phyloP scores from a whole-genome alignment of 2,888 invertebrate genomes.

The Dugesia japonica region DNA sequence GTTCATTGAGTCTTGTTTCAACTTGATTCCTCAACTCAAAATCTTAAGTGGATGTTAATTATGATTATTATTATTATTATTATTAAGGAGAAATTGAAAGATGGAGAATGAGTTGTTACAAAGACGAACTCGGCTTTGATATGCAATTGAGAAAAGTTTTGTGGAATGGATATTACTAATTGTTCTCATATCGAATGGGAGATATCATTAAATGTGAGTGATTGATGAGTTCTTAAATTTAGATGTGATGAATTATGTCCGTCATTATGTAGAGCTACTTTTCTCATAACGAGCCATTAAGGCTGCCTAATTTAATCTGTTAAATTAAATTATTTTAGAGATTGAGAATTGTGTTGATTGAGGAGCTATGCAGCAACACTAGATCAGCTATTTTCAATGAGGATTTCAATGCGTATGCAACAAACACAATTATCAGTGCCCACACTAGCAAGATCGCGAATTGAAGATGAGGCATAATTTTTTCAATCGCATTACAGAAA shows the following conservation, averaged over 20 bases:
- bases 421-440: not conserved
- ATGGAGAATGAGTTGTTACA: not conserved
- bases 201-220: not conserved
- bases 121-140: not conserved
- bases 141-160: not conserved
- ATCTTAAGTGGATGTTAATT: not conserved
- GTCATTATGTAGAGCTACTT: not conserved
- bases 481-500: not conserved
- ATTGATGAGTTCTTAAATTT: not conserved
- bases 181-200: not conserved
- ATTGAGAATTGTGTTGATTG: not conserved
- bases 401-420: not conserved
- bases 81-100: not conserved
- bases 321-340: not conserved
- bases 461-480: not conserved
- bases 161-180: not conserved
- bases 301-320: not conserved
- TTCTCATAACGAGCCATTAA: not conserved
- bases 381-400: not conserved
- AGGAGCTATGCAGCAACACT: not conserved
- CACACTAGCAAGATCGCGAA: not conserved
- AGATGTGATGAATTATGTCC: not conserved
- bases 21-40: not conserved
- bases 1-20: not conserved
- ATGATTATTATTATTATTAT: not conserved